Conservation (phyloP, 1,140 invertebrate genomes). For the Halictus rubicundus region DNA sequence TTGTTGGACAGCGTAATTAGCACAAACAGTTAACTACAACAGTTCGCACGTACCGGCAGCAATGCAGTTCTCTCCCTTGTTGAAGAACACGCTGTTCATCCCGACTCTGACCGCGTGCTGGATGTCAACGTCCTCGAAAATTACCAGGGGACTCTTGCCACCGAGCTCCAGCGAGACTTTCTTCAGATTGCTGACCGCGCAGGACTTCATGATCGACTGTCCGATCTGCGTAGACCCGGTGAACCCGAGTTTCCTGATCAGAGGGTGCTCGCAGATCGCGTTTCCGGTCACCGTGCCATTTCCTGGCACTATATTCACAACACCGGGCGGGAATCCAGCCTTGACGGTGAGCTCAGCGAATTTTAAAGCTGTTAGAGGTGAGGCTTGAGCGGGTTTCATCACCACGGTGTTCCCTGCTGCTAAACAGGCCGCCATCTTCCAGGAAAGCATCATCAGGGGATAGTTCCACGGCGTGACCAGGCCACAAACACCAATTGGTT, state of each 20-base stretch:
- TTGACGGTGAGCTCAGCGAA: conserved; percentile 93
- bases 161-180: conserved; percentile 96
- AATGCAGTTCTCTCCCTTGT: conserved; percentile 99
- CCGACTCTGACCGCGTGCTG: conserved; percentile 95
- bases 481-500: conserved; percentile 95
- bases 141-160: conserved; percentile 96
- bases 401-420: conserved; percentile 96
- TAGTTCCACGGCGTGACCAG: conserved; percentile 99
- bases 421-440: conserved; percentile 98
- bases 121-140: conserved; percentile 95
- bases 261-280: conserved; percentile 91
- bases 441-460: conserved; percentile 98
- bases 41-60: conserved; percentile 86
- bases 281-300: conserved; percentile 89
- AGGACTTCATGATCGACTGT: conserved; percentile 93
- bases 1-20: too few species aligned
- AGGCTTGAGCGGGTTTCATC: conserved; percentile 96
- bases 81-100: conserved; percentile 97
- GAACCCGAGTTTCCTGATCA: conserved; percentile 95
- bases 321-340: conserved; percentile 96
- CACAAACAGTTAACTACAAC: too few species aligned
- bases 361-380: conserved; percentile 95
- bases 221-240: conserved; percentile 96
- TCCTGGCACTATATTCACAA: conserved; percentile 95
- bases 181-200: conserved; percentile 94